Percentiles rank a stretch among this genome's conserved stretches.
phyloP scores from a whole-genome alignment of 2,113 vertebrate genomes.

The Eolophus roseicapilla region DNA sequence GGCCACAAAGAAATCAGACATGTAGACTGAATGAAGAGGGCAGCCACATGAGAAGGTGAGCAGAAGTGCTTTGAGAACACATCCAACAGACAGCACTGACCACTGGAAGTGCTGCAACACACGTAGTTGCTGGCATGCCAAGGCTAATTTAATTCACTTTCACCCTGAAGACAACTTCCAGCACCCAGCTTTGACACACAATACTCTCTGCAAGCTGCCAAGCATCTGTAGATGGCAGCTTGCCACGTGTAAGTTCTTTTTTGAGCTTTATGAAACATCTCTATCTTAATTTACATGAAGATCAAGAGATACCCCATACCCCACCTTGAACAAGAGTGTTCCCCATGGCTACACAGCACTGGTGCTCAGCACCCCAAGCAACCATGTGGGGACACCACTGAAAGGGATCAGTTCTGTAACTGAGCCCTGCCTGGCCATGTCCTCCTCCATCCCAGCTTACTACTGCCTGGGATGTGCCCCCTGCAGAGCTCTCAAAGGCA shows the following conservation, averaged over 20 bases:
- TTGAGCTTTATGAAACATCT: not conserved
- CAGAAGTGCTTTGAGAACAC: not conserved
- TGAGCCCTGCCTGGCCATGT: not conserved
- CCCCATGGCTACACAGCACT: not conserved
- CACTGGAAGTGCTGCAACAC: not conserved
- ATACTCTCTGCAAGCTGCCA: not conserved
- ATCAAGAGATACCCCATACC: not conserved
- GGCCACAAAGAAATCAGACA: not conserved
- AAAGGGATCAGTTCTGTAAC: not conserved
- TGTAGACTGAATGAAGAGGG: fast-evolving
- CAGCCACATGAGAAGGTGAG: not conserved
- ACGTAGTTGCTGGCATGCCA: not conserved
- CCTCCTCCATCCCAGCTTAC: not conserved
- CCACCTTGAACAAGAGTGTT: fast-evolving
- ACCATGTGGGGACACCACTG: fast-evolving
- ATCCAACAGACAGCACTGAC: not conserved
- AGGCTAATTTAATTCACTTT: not conserved
- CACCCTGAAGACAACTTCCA: not conserved
- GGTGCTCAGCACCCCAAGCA: not conserved
- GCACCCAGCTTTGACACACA: not conserved
- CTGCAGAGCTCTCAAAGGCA: not conserved
- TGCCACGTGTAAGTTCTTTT: not conserved
- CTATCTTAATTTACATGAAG: not conserved
- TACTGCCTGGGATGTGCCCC: not conserved
- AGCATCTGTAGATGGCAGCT: conserved; percentile 12